phyloP scores from a whole-genome alignment of 2,888 invertebrate genomes.

The Diaperis boleti region DNA sequence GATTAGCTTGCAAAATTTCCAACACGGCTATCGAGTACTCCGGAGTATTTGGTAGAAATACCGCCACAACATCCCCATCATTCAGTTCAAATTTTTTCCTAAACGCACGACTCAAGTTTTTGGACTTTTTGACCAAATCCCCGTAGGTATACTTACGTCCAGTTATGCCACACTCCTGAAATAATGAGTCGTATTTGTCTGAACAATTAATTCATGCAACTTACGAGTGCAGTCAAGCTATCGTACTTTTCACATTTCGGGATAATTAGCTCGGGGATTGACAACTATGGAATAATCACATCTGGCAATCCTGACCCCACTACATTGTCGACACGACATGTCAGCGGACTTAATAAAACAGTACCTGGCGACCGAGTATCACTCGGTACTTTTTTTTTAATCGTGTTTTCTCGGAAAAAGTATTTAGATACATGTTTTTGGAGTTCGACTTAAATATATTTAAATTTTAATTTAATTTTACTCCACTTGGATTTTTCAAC shows the following conservation, averaged over 20 bases:
- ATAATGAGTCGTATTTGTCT: constrained; percentile 19
- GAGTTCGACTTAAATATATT: too few relatives aligned
- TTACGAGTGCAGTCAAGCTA: constrained; percentile 62
- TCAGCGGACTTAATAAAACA: too few relatives aligned
- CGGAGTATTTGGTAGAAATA: constrained; percentile 82
- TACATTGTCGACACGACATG: neutral
- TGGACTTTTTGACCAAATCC: constrained; percentile 74
- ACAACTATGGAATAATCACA: constrained; percentile 68
- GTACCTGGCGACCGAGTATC: too few relatives aligned
- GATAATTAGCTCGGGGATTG: constrained; percentile 71
- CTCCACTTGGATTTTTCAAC: too few relatives aligned
- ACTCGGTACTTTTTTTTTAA: too few relatives aligned
- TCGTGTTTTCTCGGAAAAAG: too few relatives aligned
- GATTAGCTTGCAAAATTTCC: constrained; percentile 78
- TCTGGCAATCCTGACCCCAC: constrained; percentile 52
- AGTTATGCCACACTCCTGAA: constrained; percentile 78
- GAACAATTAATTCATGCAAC: constrained; percentile 35
- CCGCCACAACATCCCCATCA: constrained; percentile 76
- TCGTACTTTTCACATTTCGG: constrained; percentile 68
- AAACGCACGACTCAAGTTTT: constrained; percentile 69
- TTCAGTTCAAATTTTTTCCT: constrained; percentile 74
- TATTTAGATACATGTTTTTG: too few relatives aligned
- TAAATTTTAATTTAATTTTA: too few relatives aligned
- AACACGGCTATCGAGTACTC: constrained; percentile 77
- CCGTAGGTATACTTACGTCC: constrained; percentile 80